A percentile compares a stretch with the other conserved stretches of the same genome.
Evolutionary conservation across 53 echinoderm and acorn worm species (phyloP).

Genomic region (Holothuria scabra): DNA sequence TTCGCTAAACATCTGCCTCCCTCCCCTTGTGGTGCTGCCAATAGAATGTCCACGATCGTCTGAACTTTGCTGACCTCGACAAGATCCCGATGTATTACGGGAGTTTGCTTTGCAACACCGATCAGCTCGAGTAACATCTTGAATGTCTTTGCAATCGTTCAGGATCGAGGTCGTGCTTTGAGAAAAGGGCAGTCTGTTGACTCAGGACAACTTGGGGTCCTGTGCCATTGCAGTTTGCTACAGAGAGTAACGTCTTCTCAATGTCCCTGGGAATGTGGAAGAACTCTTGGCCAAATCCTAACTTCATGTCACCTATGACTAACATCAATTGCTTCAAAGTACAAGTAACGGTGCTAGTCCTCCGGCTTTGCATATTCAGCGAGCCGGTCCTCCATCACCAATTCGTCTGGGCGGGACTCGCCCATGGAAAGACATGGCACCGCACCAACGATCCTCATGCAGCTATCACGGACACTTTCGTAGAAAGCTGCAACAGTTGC

Average conservation of each 20-base stretch:
- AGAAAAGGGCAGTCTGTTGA: neutral
- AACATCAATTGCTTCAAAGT: constrained; percentile 29
- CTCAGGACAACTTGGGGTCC: neutral
- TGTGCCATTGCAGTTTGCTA: constrained; percentile 31
- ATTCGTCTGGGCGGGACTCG: constrained; percentile 35
- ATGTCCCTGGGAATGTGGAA: constrained; percentile 45
- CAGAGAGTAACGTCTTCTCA: constrained; percentile 27
- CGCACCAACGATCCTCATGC: constrained; percentile 16
- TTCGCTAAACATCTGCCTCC: constrained; percentile 13
- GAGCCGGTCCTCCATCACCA: constrained; percentile 30
- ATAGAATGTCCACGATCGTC: neutral
- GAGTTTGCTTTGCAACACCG: neutral
- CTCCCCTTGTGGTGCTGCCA: neutral
- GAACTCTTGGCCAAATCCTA: constrained; percentile 23
- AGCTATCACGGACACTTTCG: constrained; percentile 16
- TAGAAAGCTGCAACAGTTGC: constrained; percentile 14
- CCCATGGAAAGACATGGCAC: constrained; percentile 16
- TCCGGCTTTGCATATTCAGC: constrained; percentile 28
- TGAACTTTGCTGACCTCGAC: neutral
- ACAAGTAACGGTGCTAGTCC: constrained; percentile 21
- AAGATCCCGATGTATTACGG: neutral
- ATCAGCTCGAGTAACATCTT: constrained; percentile 14
- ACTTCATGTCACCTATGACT: constrained; percentile 35
- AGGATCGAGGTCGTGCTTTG: neutral
- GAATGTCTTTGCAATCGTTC: neutral